A percentile compares a stretch with the other conserved stretches of the same genome.
phyloP scores from a whole-genome alignment of 2,888 invertebrate species.

The Caenorhabditis drosophilae region DNA sequence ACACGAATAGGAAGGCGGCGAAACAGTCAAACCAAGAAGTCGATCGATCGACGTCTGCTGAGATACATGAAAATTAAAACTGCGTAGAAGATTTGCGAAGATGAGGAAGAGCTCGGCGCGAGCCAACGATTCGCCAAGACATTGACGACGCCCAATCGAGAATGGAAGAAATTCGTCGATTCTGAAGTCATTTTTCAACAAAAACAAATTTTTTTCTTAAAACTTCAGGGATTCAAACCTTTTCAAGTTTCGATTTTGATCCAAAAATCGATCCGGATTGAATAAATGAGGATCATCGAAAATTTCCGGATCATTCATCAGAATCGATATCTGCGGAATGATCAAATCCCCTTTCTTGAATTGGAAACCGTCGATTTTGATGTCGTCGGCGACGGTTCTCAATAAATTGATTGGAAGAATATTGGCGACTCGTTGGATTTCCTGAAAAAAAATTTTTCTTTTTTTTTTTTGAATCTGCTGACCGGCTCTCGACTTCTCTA shows the following conservation, averaged over 20 bases:
- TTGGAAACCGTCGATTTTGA: conserved; percentile 59
- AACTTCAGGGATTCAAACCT: conserved; percentile 5
- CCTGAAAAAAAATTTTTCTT: conserved; percentile 28
- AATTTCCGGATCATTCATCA: conserved; percentile 59
- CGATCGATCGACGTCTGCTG: conserved; percentile 31
- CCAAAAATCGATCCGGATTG: conserved; percentile 67
- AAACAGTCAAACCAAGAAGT: conserved; percentile 63
- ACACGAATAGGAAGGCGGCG: conserved; percentile 49
- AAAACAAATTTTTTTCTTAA: not conserved
- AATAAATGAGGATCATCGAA: conserved; percentile 64
- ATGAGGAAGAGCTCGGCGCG: conserved; percentile 64
- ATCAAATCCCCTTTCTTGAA: conserved; percentile 64
- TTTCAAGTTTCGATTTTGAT: conserved; percentile 51
- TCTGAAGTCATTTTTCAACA: conserved; percentile 3
- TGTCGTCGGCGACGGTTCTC: conserved; percentile 57
- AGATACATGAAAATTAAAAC: conserved; percentile 48
- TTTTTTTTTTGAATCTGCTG: not conserved
- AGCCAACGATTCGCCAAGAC: conserved; percentile 66
- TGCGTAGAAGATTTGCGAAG: conserved; percentile 60
- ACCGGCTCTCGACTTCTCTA: not conserved
- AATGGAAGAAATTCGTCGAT: conserved; percentile 64
- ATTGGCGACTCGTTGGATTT: conserved; percentile 68
- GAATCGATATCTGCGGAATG: conserved; percentile 65
- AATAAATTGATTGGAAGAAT: conserved; percentile 68
- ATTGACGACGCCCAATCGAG: conserved; percentile 64